Evolutionary conservation across 2,888 invertebrate species (phyloP), one percentile per base, ranked within the genome.

Genomic region (Tipula unca): DNA sequence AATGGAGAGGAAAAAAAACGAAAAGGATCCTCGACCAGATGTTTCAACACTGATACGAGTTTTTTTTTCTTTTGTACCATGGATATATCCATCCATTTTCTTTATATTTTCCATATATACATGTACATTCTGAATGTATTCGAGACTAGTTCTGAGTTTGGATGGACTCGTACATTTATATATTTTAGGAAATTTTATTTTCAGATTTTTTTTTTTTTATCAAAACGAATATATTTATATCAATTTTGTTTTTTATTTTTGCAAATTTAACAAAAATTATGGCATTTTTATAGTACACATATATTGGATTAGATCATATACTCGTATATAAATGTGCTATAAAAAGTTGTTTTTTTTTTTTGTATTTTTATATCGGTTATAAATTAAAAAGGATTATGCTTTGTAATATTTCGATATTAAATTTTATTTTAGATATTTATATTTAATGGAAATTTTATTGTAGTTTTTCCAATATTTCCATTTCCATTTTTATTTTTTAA

Each of bases 381-480:
- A 69, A 69, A 69, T 69, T 69, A 69, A 69, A 69, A 69, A 25
- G 69, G 69, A 69, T 69, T 69, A 69, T 69, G 69, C 69, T 69
- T 69, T 69, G 69, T 69, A 69, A 69, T 69, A 69, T 69, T 69
- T 69, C 69, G 69, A 25, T 69, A 69, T 69, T 69, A 69, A 69
- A 69, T 69, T 69, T 69, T 69, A 69, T 69, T 69, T 25, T 69
- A 69, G 69, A 69, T 25, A 69, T 69, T 69, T 69, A 69, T 69
- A 69, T 69, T 69, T 69, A 69, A 69, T 69, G 69, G 69, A 25
- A 69, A 69, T 69, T 69, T 69, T 69, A 69, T 69, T 69, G 69
- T 69, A 69, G 69, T 69, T 69, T 69, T 25, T 69, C 69, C 69
- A 69, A 69, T 69, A 69, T 25, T 48, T n/a, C 1, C n/a, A 48